These are phyloP conservation scores for Metopia argyrocephala DNA, from an alignment of 2,888 invertebrate genomes.

Conservation along the genomic window DNA sequence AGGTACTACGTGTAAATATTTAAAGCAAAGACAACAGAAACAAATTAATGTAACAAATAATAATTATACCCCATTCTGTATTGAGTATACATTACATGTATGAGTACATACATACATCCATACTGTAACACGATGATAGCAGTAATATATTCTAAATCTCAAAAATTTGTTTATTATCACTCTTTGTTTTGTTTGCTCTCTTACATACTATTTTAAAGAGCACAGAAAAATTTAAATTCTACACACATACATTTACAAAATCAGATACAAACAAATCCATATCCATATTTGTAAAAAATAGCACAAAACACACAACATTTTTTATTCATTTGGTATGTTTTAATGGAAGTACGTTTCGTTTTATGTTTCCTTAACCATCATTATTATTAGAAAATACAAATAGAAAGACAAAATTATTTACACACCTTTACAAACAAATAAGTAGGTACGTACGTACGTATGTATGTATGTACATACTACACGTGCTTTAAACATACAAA, in stretches of 20 bases:
- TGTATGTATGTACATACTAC: conserved; percentile 10
- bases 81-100: neutral
- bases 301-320: neutral
- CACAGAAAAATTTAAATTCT: neutral
- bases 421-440: neutral
- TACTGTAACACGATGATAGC: no score
- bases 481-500: conserved; percentile 23
- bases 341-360: conserved; percentile 15
- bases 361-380: conserved; percentile 9
- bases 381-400: neutral
- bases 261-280: neutral
- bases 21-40: no score
- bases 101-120: no score
- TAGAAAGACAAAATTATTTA: neutral
- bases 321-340: conserved; percentile 16
- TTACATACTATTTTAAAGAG: neutral
- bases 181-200: neutral
- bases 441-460: neutral
- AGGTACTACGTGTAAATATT: no score
- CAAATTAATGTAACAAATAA: no score
- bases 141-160: no score
- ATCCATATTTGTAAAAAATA: conserved; percentile 1
- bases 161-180: no score
- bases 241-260: neutral
- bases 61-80: no score